Percentiles rank a stretch among this genome's conserved stretches.
Conservation (phyloP, 1,140 invertebrate species). For the Belonocnema kinseyi region DNA sequence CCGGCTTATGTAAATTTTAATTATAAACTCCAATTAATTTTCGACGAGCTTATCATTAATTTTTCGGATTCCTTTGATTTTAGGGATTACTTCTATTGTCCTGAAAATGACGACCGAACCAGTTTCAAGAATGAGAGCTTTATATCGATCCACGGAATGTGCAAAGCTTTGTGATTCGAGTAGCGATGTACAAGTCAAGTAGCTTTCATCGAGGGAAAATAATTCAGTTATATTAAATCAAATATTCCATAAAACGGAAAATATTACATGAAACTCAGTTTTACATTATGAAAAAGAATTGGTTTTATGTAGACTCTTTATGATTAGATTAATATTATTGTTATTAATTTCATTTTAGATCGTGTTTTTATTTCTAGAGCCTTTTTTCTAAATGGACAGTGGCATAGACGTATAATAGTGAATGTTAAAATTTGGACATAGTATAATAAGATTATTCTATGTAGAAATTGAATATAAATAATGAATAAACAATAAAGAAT, state of each 20-base stretch:
- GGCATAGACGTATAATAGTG: no score
- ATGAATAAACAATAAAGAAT: no score
- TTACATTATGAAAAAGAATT: no score
- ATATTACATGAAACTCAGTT: no score
- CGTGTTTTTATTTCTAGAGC: no score
- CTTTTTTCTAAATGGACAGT: no score
- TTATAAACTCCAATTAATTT: not conserved
- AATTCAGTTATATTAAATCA: not conserved
- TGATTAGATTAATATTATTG: no score
- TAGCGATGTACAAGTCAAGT: not conserved
- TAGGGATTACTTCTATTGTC: not conserved
- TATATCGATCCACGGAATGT: conserved; percentile 19
- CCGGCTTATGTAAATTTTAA: not conserved
- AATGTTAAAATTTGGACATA: no score
- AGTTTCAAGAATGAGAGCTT: conserved; percentile 7
- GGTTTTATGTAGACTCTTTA: no score
- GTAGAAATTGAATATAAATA: no score
- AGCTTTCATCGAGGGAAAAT: not conserved
- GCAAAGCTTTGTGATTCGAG: conserved; percentile 13
- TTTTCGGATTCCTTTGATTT: not conserved
- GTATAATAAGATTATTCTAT: no score
- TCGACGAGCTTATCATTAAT: not conserved
- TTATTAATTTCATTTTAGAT: no score
- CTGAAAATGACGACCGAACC: not conserved
- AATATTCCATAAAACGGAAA: not conserved